Evolutionary conservation across 2,888 invertebrate species (phyloP), one percentile per base, ranked within the genome.

Genomic region (Diarsia rubi): DNA sequence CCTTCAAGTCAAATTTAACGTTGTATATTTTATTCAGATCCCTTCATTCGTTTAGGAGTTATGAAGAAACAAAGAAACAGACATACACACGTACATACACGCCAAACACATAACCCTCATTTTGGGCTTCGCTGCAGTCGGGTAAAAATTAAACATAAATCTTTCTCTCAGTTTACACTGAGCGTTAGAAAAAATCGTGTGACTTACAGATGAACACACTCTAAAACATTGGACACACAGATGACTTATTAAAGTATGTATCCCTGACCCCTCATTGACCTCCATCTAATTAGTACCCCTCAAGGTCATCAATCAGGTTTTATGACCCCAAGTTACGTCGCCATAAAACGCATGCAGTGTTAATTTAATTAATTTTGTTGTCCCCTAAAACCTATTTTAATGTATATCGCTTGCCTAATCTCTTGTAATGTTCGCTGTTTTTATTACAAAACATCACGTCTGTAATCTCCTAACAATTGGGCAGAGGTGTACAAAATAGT

Each of bases 231-330:
- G 3, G 21, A n/a, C 75, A 24, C 19, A 67, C 11, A 44, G 27
- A 31, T 62, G 65, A 82, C n/a, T 54, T 27, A 19, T 57, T 8
- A 14, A 42, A 42, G 11, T 52, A 44, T 1, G 16, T 63, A 49
- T 49, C 65, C 45, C 5, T 73, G 81, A 68, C 62, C 82, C 9
- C 16, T 6, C 19, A 0, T 19, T 74, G 76, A 75, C 71, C 70
- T 66, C 42, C 21, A 27, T 16, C 6, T 64, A 81, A 81, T 76
- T 72, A 85, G 44, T n/a, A 27, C 31, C 42, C 16, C 19, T 67
- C 45, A 84, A 67, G 62, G 77, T 64, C 69, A 60, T 24, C 5
- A 63, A 72, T 72, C 66, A 68, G 14, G 31, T 67, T 80, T 84
- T 75, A 84, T 42, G 81, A 84, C 67, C 60, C 67, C 44, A 42